Conservation (phyloP, 2,113 vertebrate genomes). For the Porphyrio hochstetteri region DNA sequence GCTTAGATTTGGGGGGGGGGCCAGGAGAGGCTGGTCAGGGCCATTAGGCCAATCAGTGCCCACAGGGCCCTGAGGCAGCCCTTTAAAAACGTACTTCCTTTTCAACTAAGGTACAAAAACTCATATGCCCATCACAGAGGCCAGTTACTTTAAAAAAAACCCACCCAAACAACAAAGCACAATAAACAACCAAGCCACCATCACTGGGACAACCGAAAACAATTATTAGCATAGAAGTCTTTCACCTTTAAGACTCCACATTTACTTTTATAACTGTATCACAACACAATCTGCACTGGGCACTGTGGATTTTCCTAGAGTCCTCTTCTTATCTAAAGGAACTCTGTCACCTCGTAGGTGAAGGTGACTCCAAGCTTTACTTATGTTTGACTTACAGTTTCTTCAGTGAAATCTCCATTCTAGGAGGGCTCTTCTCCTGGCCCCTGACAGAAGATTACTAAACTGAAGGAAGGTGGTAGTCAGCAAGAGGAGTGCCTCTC, state of each 20-base stretch:
- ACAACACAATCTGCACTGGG: neutral
- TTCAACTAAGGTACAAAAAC: neutral
- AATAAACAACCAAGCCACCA: neutral
- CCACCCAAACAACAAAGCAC: too few relatives aligned
- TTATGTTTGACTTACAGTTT: neutral
- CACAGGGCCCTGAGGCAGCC: neutral
- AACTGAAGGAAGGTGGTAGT: neutral
- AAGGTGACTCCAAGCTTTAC: neutral
- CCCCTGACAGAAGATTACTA: neutral
- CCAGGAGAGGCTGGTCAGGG: neutral
- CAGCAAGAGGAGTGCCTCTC: neutral
- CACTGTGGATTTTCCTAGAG: neutral
- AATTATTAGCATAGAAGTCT: neutral
- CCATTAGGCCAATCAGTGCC: neutral
- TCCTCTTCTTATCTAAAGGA: neutral
- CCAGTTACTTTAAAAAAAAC: neutral
- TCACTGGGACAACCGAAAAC: neutral
- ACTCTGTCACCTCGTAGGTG: neutral
- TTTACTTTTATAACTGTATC: neutral
- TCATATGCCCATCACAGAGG: neutral
- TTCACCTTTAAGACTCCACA: neutral
- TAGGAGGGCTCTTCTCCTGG: neutral
- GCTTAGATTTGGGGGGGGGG: neutral
- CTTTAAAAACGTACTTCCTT: neutral
- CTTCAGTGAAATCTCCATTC: neutral